These are phyloP conservation scores for Palloptera scutellata DNA, from an alignment of 2,888 invertebrate species.

Conservation along the genomic window DNA sequence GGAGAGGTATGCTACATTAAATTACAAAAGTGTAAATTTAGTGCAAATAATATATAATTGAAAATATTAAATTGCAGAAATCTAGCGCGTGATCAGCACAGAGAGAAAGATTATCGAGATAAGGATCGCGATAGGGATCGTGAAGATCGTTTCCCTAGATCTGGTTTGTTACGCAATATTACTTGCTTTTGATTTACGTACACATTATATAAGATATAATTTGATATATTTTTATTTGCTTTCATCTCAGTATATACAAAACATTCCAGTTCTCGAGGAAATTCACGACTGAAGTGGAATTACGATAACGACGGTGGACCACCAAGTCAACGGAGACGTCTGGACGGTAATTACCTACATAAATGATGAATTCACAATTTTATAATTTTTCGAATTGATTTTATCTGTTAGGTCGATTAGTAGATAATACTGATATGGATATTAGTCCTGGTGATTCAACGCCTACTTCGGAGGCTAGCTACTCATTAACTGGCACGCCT, in stretches of 20 bases:
- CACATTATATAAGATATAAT: too few species aligned
- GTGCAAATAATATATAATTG: not conserved
- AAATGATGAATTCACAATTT: too few species aligned
- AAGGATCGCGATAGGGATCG: slow-evolving; percentile 66
- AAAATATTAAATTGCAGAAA: slow-evolving; percentile 45
- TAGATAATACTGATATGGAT: slow-evolving; percentile 86
- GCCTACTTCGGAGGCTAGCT: slow-evolving; percentile 83
- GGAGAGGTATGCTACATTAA: slow-evolving; percentile 64
- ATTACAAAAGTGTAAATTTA: not conserved
- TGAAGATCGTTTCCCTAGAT: slow-evolving; percentile 64
- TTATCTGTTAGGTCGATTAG: slow-evolving; percentile 52
- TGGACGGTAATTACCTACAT: slow-evolving; percentile 53
- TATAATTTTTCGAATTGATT: too few species aligned
- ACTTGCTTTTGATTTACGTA: not conserved
- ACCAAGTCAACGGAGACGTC: slow-evolving; percentile 61
- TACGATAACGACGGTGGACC: slow-evolving; percentile 62
- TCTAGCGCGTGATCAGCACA: slow-evolving; percentile 63
- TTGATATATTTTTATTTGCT: slow-evolving; percentile 4
- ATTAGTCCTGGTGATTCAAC: slow-evolving; percentile 92
- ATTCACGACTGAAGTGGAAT: slow-evolving; percentile 64
- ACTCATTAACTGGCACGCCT: slow-evolving; percentile 65
- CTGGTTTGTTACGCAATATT: slow-evolving; percentile 50
- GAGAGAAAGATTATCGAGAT: slow-evolving; percentile 65
- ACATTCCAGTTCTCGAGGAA: slow-evolving; percentile 77
- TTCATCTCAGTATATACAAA: slow-evolving; percentile 70